Conservation (phyloP, 1,140 invertebrate genomes). For the Drosophila azteca region DNA sequence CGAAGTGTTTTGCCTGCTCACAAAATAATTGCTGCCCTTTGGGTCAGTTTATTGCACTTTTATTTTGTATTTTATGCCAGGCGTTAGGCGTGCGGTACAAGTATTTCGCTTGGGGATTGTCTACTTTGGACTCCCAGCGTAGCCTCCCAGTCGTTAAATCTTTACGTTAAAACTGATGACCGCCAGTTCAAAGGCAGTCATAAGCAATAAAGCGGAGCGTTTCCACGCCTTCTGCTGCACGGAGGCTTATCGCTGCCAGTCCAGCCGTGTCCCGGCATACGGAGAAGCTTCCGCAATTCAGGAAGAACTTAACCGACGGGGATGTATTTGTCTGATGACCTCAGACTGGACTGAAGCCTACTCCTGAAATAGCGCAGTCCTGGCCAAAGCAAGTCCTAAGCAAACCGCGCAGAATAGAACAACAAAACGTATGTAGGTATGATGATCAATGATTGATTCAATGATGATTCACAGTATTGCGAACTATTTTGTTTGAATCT, state of each 20-base stretch:
- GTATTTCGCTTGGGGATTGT: background rate
- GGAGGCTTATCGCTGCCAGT: slow-evolving; percentile 25
- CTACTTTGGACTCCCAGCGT: slow-evolving; percentile 19
- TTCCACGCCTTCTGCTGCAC: background rate
- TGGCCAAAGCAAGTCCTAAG: too few species aligned
- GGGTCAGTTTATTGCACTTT: slow-evolving; percentile 34
- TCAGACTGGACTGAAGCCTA: too few species aligned
- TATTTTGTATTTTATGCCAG: slow-evolving; percentile 13
- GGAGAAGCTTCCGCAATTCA: slow-evolving; percentile 12
- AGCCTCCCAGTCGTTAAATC: slow-evolving; percentile 37
- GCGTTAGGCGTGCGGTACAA: background rate
- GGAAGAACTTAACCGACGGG: slow-evolving; percentile 7
- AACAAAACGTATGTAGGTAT: too few species aligned
- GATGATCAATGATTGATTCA: too few species aligned
- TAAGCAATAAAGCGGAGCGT: slow-evolving; percentile 29
- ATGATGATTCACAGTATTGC: too few species aligned
- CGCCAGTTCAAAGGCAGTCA: slow-evolving; percentile 25
- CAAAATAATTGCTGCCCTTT: slow-evolving; percentile 30
- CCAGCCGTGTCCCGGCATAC: slow-evolving; percentile 9
- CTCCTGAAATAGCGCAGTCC: too few species aligned
- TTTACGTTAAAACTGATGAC: slow-evolving; percentile 25
- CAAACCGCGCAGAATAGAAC: too few species aligned
- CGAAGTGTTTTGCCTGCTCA: slow-evolving; percentile 15
- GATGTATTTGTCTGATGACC: background rate
- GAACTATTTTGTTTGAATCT: too few species aligned